A percentile compares a stretch with the other conserved stretches of the same genome.
phyloP scores from a whole-genome alignment of 2,888 invertebrate species.

The Mechanitis mazaeus region DNA sequence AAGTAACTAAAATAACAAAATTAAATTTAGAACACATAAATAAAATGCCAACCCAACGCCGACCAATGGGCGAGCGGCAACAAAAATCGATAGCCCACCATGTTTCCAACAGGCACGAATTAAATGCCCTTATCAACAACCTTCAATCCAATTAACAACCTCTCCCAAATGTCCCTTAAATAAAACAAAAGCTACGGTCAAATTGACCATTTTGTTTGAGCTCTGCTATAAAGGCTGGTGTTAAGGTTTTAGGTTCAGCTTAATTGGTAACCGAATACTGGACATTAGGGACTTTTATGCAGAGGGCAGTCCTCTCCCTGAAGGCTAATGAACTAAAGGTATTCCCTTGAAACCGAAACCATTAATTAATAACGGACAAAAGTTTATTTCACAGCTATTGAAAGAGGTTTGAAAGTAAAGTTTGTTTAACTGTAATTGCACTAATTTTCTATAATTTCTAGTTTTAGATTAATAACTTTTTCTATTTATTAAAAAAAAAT shows the following conservation, averaged over 20 bases:
- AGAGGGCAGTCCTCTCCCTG: conserved; percentile 59
- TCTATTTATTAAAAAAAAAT: no score
- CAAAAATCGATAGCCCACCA: conserved; percentile 56
- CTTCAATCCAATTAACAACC: conserved; percentile 70
- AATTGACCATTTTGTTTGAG: conserved; percentile 39
- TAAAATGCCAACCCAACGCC: conserved; percentile 13
- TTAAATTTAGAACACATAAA: neutral
- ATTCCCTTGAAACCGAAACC: conserved; percentile 53
- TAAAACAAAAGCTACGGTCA: conserved; percentile 62
- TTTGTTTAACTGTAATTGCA: neutral
- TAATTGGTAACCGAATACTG: conserved; percentile 46
- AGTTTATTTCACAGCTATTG: conserved; percentile 31
- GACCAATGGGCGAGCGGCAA: conserved; percentile 16
- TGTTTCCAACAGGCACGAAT: conserved; percentile 53
- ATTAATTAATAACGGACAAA: conserved; percentile 64
- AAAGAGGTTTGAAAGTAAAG: conserved; percentile 22
- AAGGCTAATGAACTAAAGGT: conserved; percentile 66
- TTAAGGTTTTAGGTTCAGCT: conserved; percentile 19
- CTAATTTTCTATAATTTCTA: neutral
- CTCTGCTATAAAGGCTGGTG: conserved; percentile 25
- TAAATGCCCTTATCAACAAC: conserved; percentile 68
- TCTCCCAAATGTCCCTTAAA: conserved; percentile 63
- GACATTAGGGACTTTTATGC: conserved; percentile 61
- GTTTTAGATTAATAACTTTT: neutral
- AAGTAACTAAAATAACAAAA: neutral